phyloP scores from a whole-genome alignment of 1,140 invertebrate genomes.

The Eurosta solidaginis region DNA sequence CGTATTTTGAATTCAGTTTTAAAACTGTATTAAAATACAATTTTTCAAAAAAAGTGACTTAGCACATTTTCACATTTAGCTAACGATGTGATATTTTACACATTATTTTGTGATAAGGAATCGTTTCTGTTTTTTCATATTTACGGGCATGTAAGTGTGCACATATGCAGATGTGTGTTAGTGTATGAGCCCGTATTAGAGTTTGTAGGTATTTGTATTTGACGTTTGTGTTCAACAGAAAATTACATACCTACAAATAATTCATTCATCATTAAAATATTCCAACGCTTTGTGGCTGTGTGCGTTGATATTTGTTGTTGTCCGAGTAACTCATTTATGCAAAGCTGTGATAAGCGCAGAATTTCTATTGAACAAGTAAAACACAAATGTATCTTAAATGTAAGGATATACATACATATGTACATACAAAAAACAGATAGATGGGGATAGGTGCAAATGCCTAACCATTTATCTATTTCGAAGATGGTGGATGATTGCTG shows the following conservation, averaged over 20 bases:
- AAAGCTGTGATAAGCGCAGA: neutral
- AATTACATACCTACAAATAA: slow-evolving; percentile 17
- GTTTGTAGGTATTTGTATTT: neutral
- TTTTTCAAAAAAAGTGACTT: no score
- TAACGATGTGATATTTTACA: slow-evolving; percentile 20
- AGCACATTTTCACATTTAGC: no score
- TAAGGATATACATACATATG: neutral
- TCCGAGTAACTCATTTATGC: slow-evolving; percentile 12
- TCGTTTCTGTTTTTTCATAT: neutral
- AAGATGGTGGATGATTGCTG: no score
- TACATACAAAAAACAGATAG: no score
- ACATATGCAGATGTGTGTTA: neutral
- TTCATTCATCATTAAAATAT: slow-evolving; percentile 23
- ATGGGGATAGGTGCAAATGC: no score
- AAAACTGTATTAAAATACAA: no score
- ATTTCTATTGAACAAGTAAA: neutral
- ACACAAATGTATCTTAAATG: neutral
- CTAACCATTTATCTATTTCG: no score
- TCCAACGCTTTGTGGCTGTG: neutral
- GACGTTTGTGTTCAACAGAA: neutral
- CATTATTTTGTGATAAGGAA: slow-evolving; percentile 18
- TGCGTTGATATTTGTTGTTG: neutral
- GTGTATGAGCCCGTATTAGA: neutral
- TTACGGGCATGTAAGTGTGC: neutral
- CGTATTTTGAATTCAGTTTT: neutral